Conservation (phyloP, 2,797 vertebrate genomes). For the Furcifer pardalis region DNA sequence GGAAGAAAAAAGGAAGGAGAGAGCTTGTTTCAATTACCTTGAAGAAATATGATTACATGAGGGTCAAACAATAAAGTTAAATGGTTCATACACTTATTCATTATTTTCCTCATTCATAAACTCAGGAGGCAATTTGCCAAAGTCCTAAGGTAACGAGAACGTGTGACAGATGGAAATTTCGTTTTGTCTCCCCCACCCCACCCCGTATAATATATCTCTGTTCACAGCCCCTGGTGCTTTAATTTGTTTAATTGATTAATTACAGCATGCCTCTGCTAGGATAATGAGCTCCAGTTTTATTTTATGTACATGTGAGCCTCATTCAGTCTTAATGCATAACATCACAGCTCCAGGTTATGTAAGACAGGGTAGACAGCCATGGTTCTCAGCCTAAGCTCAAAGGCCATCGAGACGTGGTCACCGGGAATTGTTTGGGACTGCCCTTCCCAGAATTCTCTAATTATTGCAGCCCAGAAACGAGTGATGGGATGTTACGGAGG, state of each 20-base stretch:
- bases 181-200: not conserved
- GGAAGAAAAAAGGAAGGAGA: not conserved
- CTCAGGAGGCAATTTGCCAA: not conserved
- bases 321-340: too few species aligned
- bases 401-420: too few species aligned
- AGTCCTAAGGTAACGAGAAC: not conserved
- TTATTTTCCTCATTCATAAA: not conserved
- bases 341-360: too few species aligned
- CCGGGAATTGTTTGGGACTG: too few species aligned
- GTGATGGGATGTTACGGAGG: too few species aligned
- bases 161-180: not conserved
- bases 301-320: too few species aligned
- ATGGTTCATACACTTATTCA: not conserved
- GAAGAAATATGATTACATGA: not conserved
- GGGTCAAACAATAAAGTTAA: conserved; percentile 39
- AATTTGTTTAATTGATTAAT: not conserved
- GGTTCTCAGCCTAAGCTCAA: too few species aligned
- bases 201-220: not conserved
- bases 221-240: not conserved
- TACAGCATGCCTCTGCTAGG: not conserved
- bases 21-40: not conserved
- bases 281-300: not conserved
- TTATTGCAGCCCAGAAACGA: too few species aligned
- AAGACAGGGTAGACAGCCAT: too few species aligned
- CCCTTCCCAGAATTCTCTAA: too few species aligned